These are phyloP conservation scores for Actinostola sp. DNA, from an alignment of 92 coral and sea anemone genomes.

Conservation along the genomic window DNA sequence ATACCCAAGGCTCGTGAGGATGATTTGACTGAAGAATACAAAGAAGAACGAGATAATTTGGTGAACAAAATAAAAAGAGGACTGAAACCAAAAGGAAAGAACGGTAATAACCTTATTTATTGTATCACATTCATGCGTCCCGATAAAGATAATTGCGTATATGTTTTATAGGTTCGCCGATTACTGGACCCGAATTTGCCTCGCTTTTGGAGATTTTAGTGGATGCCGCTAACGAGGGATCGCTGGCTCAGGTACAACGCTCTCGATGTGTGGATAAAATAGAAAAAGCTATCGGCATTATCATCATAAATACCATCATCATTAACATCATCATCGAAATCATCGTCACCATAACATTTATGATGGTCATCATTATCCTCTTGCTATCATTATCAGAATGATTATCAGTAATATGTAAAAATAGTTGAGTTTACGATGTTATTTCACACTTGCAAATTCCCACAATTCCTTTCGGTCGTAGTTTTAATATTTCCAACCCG, in stretches of 20 bases:
- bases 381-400: no score
- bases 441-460: no score
- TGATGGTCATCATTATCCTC: no score
- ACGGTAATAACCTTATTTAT: constrained; percentile 39
- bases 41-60: constrained; percentile 52
- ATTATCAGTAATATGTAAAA: no score
- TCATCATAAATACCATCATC: background rate
- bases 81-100: constrained; percentile 63
- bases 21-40: constrained; percentile 62
- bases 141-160: background rate
- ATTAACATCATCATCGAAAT: background rate
- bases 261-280: background rate
- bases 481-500: no score
- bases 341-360: no score
- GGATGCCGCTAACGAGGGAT: constrained; percentile 76
- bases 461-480: no score
- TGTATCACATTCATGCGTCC: background rate
- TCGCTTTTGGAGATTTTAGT: constrained; percentile 68
- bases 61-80: constrained; percentile 29
- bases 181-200: constrained; percentile 68
- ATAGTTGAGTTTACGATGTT: no score
- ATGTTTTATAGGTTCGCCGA: constrained; percentile 41
- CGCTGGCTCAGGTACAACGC: constrained; percentile 62
- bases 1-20: constrained; percentile 57
- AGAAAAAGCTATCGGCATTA: background rate